Percentiles rank a stretch among this genome's conserved stretches.
These are phyloP conservation scores for Drosophila punjabiensis DNA, from an alignment of 1,140 invertebrate genomes.

Conservation along the genomic window DNA sequence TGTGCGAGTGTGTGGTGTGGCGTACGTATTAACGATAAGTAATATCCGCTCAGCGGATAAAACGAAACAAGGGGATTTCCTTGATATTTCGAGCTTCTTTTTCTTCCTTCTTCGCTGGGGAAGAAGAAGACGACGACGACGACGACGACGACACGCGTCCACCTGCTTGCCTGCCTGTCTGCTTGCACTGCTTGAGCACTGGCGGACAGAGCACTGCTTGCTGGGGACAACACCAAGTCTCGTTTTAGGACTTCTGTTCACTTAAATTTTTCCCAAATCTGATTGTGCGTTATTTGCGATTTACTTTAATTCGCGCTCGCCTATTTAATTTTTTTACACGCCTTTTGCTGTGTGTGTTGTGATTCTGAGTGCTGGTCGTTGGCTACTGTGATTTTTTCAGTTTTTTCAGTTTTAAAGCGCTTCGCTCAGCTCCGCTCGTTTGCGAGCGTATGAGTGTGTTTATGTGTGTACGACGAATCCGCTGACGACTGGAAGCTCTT, in stretches of 20 bases:
- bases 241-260: conserved; percentile 14
- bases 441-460: conserved; percentile 20
- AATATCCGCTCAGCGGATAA: conserved; percentile 22
- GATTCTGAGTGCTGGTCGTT: conserved; percentile 43
- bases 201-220: conserved; percentile 25
- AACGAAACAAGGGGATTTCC: conserved; percentile 13
- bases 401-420: conserved; percentile 49
- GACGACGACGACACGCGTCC: conserved; percentile 9
- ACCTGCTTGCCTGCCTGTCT: conserved; percentile 8
- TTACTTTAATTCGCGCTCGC: conserved; percentile 53
- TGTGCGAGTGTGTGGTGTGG: neutral
- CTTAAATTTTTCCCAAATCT: conserved; percentile 5
- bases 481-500: conserved; percentile 53
- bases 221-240: conserved; percentile 5
- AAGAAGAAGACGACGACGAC: conserved; percentile 7
- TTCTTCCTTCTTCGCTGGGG: conserved; percentile 4
- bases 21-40: conserved; percentile 14
- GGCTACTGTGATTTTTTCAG: conserved; percentile 59
- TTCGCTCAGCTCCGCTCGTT: conserved; percentile 34
- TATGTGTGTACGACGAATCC: conserved; percentile 44
- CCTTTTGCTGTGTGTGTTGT: conserved; percentile 24
- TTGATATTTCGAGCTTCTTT: conserved; percentile 1
- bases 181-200: conserved; percentile 20
- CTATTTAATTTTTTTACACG: conserved; percentile 15
- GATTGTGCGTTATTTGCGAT: conserved; percentile 50